Conservation (phyloP, 2,113 vertebrate genomes). For the Pseudois nayaur region DNA sequence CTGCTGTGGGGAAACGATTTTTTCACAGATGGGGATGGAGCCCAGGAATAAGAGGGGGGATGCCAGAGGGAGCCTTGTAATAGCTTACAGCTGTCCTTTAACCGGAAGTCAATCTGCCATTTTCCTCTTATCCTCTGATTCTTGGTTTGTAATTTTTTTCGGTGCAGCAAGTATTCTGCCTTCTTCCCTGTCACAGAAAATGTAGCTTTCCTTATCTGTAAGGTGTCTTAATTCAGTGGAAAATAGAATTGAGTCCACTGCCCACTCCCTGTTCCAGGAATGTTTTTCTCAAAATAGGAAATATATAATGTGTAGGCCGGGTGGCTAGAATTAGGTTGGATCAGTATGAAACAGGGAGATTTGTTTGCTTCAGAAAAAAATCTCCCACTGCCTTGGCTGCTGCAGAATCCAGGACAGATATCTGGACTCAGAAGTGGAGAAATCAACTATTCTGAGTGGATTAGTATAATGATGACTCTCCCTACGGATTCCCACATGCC, state of each 20-base stretch:
- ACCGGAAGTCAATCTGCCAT: constrained; percentile 6
- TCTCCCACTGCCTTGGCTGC: constrained; percentile 47
- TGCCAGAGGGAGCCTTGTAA: background rate
- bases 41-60: background rate
- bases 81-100: background rate
- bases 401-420: constrained; percentile 53
- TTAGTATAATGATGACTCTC: constrained; percentile 41
- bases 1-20: background rate
- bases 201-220: constrained; percentile 64
- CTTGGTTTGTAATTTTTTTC: constrained; percentile 33
- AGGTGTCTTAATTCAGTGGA: constrained; percentile 72
- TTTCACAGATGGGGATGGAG: background rate
- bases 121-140: constrained; percentile 3
- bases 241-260: constrained; percentile 70
- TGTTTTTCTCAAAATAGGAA: constrained; percentile 71
- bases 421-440: constrained; percentile 10
- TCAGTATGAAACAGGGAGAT: constrained; percentile 64
- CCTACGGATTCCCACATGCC: background rate
- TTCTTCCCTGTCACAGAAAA: constrained; percentile 54
- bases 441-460: constrained; percentile 20
- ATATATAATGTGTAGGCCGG: constrained; percentile 69
- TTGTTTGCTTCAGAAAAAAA: constrained; percentile 69
- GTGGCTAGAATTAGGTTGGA: constrained; percentile 68
- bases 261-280: constrained; percentile 71
- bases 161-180: constrained; percentile 10